These are phyloP conservation scores for Ornithoptera alexandrae DNA, from an alignment of 2,888 invertebrate species.

Conservation along the genomic window DNA sequence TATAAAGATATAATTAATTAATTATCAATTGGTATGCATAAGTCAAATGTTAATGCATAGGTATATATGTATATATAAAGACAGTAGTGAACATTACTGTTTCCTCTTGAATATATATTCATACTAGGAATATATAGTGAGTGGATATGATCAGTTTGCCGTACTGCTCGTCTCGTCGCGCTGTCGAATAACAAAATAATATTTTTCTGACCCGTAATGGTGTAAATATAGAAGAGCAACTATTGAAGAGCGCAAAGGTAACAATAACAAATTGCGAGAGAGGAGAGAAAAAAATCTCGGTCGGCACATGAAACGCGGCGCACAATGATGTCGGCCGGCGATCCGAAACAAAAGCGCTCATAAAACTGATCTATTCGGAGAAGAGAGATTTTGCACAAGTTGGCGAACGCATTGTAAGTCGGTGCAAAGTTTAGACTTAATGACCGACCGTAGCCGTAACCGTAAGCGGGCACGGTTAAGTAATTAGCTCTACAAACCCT, in stretches of 20 bases:
- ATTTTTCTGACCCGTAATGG: too few relatives aligned
- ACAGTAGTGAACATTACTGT: too few relatives aligned
- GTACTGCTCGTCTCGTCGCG: too few relatives aligned
- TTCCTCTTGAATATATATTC: too few relatives aligned
- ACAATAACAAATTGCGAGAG: constrained; percentile 39
- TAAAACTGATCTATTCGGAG: constrained; percentile 66
- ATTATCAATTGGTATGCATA: too few relatives aligned
- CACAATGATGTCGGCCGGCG: constrained; percentile 41
- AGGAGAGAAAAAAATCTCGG: constrained; percentile 37
- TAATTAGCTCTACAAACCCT: constrained; percentile 15
- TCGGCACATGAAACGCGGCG: constrained; percentile 52
- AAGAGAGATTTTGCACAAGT: constrained; percentile 74
- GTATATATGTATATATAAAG: too few relatives aligned
- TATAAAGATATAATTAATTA: too few relatives aligned
- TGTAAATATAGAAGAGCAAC: background rate
- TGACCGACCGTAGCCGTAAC: constrained; percentile 5
- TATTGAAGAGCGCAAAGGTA: constrained; percentile 15
- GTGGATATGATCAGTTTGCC: too few relatives aligned
- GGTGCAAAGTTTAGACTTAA: constrained; percentile 29
- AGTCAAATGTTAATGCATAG: too few relatives aligned
- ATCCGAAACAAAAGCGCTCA: constrained; percentile 58
- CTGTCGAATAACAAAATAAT: too few relatives aligned
- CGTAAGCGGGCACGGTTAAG: constrained; percentile 21
- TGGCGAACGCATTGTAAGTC: constrained; percentile 22
- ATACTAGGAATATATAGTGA: too few relatives aligned